Conservation (phyloP, 2,797 vertebrate genomes). For the Capromys pilorides region DNA sequence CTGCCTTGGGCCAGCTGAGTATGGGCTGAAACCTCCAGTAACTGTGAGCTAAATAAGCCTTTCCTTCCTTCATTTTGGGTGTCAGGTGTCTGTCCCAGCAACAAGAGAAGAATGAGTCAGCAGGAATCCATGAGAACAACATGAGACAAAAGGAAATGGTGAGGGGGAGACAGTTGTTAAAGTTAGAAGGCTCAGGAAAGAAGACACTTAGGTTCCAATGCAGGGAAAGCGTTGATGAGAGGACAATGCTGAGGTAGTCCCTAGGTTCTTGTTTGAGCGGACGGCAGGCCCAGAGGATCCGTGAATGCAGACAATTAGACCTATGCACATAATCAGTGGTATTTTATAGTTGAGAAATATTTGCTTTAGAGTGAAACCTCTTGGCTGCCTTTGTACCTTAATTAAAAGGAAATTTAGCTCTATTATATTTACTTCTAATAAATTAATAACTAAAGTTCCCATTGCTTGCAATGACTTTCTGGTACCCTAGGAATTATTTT, state of each 20-base stretch:
- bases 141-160: not conserved
- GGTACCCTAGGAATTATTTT: constrained; percentile 29
- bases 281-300: not conserved
- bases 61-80: no score
- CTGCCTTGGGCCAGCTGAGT: no score
- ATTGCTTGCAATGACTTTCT: constrained; percentile 38
- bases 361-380: not conserved
- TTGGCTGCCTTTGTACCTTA: not conserved
- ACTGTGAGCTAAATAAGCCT: no score
- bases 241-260: not conserved
- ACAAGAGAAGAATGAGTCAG: no score
- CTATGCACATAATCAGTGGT: not conserved
- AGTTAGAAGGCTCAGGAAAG: not conserved
- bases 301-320: not conserved
- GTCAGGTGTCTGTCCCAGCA: no score
- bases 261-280: not conserved
- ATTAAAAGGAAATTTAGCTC: constrained; percentile 4
- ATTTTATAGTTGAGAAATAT: not conserved
- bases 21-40: no score
- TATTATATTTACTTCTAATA: not conserved
- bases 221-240: not conserved
- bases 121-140: not conserved
- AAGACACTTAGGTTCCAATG: not conserved
- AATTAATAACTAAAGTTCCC: not conserved
- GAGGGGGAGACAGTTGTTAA: not conserved